Evolutionary conservation across 2,113 vertebrate genomes (phyloP).

Genomic region (Phylloscopus whistleri): DNA sequence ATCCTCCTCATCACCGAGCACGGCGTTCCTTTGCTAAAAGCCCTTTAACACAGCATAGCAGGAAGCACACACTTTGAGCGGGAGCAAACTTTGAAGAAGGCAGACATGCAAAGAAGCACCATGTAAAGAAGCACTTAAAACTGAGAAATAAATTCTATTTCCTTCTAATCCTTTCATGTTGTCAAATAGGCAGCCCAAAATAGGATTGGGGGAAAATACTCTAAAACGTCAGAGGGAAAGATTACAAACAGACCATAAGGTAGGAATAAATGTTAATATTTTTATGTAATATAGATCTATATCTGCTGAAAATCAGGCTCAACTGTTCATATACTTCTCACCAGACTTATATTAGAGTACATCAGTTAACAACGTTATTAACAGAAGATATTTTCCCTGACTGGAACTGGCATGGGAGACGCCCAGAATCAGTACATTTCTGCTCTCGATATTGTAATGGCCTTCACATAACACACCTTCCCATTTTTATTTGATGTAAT

Average conservation of each 20-base stretch:
- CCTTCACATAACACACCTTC: neutral
- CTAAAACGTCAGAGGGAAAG: neutral
- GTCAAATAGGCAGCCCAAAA: neutral
- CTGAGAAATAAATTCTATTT: neutral
- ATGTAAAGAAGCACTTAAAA: neutral
- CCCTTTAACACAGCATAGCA: neutral
- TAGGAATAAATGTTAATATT: neutral
- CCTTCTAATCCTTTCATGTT: neutral
- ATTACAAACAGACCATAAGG: neutral
- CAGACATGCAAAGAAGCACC: neutral
- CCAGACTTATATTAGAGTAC: neutral
- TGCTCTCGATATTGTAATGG: rapidly evolving
- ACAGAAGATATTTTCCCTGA: neutral
- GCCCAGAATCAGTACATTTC: neutral
- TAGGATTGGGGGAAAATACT: neutral
- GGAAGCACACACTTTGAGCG: neutral
- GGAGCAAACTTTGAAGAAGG: neutral
- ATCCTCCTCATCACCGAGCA: rapidly evolving
- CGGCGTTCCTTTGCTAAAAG: neutral
- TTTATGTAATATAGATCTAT: neutral
- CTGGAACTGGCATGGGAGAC: neutral
- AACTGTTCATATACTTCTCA: neutral
- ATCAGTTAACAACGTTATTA: neutral
- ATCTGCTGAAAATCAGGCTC: neutral
- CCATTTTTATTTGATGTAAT: neutral